Base-by-base conservation (phyloP, 1,140 invertebrate genomes). In the Orius insidiosus region DNA sequence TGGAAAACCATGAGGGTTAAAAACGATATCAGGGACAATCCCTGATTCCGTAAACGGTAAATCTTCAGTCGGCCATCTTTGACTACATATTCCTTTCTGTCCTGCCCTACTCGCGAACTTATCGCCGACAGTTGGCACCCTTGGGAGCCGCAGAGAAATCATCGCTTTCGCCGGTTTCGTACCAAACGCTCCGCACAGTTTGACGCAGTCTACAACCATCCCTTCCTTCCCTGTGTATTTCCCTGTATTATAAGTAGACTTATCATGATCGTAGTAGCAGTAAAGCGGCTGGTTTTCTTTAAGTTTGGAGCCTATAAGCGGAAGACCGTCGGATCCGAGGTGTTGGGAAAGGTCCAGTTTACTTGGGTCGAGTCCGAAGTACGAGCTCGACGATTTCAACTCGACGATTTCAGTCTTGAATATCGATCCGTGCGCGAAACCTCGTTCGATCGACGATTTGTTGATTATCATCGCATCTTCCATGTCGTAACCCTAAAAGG, bases 401-500 rank as follows among this genome's bases (percentile, higher is more conserved):
- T 87, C 76, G 1, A 87, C 61, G 55, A 85, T 77, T 54, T 93
- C 81, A 0, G 87, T 75, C 60, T 94, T 95, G 56, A 92, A 88
- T 40, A 97, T 78, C 31, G 72, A 74, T 10, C 89, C 94, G 60
- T 93, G 81, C 3, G 79, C 89, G 58, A 98, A 88, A 2, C 96
- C 96, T 53, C 95, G 66, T 57, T 99, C 90, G 60, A 82, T 79
- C 0, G 93, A 79, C 0, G 78, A 69, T 65, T 97, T 97, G 61
- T 98, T 99, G 14, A 99, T 85, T 30, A 97, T 85, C 90, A 98
- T 98, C 2, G 95, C 95, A 63, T 99, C 95, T 71, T 99, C 95
- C 94, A 99, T 99, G 58, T 99, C 95, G 61, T 97, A 99, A 13
- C 94, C 94, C 85, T 87, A 55, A 13, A 62, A n/a, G n/a, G n/a